Evolutionary conservation across 2,797 vertebrate species (phyloP).

Genomic region (Tachyglossus aculeatus): DNA sequence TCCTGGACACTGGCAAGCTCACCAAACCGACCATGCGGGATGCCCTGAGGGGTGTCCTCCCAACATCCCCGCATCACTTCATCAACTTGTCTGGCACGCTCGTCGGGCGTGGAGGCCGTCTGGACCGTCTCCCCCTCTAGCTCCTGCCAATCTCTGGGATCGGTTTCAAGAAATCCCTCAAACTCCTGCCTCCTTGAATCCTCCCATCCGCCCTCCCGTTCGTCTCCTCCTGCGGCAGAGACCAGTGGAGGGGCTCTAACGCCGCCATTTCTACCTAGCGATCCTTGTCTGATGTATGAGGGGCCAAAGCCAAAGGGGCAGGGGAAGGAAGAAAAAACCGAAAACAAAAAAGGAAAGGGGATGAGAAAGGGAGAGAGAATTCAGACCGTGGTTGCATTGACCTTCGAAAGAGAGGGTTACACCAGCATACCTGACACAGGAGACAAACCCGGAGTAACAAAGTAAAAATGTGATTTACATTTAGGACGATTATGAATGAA

Average conservation of each 20-base stretch:
- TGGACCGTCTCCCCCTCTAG: constrained; percentile 59
- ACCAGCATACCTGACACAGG: no score
- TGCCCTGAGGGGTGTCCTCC: no score
- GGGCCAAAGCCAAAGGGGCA: constrained; percentile 26
- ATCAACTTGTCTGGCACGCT: no score
- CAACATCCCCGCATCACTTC: no score
- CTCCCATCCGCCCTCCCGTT: constrained; percentile 84
- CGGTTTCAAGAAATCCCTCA: constrained; percentile 83
- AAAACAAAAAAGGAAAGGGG: constrained; percentile 56
- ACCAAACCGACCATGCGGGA: neutral
- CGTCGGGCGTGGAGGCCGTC: no score
- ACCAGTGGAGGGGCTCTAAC: constrained; percentile 90
- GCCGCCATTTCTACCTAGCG: constrained; percentile 74
- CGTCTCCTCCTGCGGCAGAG: constrained; percentile 82
- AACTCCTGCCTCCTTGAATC: constrained; percentile 76
- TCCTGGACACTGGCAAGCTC: neutral
- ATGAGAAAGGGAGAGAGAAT: no score
- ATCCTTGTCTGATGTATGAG: constrained; percentile 72
- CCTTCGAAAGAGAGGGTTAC: no score
- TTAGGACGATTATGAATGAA: no score
- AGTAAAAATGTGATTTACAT: no score
- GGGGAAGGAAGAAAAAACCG: constrained; percentile 47
- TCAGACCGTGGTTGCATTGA: no score
- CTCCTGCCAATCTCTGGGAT: constrained; percentile 83
- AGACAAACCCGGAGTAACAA: no score